Base-by-base conservation (phyloP, 2,888 invertebrate species). In the Drosophila niveifrons region DNA sequence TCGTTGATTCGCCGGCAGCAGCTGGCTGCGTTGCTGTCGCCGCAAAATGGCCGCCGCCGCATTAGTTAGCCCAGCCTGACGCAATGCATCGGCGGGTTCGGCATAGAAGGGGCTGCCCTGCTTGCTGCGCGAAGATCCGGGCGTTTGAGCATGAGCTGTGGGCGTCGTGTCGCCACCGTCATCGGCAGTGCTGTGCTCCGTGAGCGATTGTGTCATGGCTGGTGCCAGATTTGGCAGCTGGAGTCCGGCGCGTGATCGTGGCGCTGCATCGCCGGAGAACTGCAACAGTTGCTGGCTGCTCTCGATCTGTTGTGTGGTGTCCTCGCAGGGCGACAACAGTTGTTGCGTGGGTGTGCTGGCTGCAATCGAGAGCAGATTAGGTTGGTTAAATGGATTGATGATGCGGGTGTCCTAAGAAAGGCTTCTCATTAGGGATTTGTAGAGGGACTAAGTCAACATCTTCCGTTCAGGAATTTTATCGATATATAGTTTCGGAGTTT, bases 81-180 rank as follows among this genome's bases (percentile, higher is more conserved):
- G 94, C 62, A 97, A 93, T 28, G 97, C 95, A 93, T 97, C 97
- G 10, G 97, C 97, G 29, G 97, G 97, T 92, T 97, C 97, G 2
- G 97, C 97, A 90, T 97, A 97, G 90, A 97, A 97, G 1, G 97
- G 97, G 91, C 97, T 97, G 11, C 95, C 95, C 90, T 96, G 95
- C 78, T 96, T 96, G 69, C 93, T 93, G 43, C 92, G 90, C 8
- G 90, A 23, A 23, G 23, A 91, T 0, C 89, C 78, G 0, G 78
- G 81, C 1, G 83, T 83, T 46, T 88, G 86, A 15, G 86, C 91
- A 9, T 18, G 17, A 1, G 90, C 90, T 1, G 91, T 92, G 31
- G 92, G 92, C 34, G 92, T 92, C 9, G 88, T 90, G 17, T 90
- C 91, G 4, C 89, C 91, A 2, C 90, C 91, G n/a, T 87, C 88